phyloP scores from a whole-genome alignment of 2,113 vertebrate species.

The Dunckerocampus dactyliophorus region DNA sequence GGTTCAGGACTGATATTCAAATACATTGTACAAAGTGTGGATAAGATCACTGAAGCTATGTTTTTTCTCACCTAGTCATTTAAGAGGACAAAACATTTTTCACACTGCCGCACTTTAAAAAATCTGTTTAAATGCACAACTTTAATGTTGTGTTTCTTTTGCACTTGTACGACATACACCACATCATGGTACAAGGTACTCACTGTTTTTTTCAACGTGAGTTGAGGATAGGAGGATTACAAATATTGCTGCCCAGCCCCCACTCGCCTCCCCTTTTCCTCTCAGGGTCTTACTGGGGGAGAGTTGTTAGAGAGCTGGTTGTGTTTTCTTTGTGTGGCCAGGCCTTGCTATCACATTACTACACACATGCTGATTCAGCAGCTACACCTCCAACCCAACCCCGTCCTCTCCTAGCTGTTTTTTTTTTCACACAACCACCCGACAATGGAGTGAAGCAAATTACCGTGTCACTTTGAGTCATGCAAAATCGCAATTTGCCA shows the following conservation, averaged over 20 bases:
- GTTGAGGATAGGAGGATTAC: constrained; percentile 55
- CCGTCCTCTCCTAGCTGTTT: constrained; percentile 15
- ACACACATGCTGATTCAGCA: constrained; percentile 78
- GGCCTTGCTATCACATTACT: constrained; percentile 73
- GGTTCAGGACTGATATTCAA: too few species aligned
- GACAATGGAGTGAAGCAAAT: constrained; percentile 54
- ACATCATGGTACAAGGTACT: too few species aligned
- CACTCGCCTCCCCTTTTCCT: constrained; percentile 29
- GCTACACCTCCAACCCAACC: constrained; percentile 20
- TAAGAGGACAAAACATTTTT: too few species aligned
- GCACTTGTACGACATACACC: neutral
- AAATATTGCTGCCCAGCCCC: constrained; percentile 27
- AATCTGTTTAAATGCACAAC: neutral
- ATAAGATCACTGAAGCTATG: too few species aligned
- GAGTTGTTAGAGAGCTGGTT: constrained; percentile 63
- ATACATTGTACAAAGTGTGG: too few species aligned
- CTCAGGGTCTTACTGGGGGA: constrained; percentile 48
- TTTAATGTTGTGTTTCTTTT: neutral
- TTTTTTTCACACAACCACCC: constrained; percentile 15
- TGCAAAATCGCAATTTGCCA: constrained; percentile 32
- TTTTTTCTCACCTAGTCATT: too few species aligned
- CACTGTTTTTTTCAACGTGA: constrained; percentile 22
- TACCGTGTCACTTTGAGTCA: constrained; percentile 24
- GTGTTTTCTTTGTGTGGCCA: constrained; percentile 75
- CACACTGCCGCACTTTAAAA: too few species aligned